A percentile compares a stretch with the other conserved stretches of the same genome.
phyloP scores from a whole-genome alignment of 1,140 invertebrate genomes.

The Rhopalosiphum maidis region DNA sequence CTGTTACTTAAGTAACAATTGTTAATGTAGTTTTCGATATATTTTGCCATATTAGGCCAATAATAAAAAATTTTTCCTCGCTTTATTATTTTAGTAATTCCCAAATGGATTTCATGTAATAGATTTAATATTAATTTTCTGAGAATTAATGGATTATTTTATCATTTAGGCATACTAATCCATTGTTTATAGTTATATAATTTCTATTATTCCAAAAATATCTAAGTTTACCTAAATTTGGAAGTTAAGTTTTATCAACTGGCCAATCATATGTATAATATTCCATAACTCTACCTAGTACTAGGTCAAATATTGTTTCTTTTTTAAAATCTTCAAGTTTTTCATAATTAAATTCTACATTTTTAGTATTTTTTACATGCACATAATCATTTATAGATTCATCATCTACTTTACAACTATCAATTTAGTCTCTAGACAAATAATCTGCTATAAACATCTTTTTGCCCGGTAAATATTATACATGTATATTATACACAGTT shows the following conservation, averaged over 20 bases:
- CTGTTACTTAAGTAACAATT: too few species aligned
- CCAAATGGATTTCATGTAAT: background rate
- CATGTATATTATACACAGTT: background rate
- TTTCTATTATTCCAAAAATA: background rate
- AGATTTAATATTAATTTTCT: background rate
- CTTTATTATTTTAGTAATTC: background rate
- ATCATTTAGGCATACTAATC: background rate
- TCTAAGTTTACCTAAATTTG: background rate
- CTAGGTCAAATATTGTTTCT: background rate
- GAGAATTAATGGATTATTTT: background rate
- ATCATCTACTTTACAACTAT: background rate
- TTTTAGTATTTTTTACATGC: background rate
- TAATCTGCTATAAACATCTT: constrained; percentile 18
- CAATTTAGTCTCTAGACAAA: background rate
- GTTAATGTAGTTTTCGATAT: too few species aligned
- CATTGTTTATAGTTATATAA: background rate
- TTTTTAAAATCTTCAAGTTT: background rate
- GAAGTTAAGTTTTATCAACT: background rate
- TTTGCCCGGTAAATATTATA: constrained; percentile 28
- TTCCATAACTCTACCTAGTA: background rate
- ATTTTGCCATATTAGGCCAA: background rate
- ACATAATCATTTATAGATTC: background rate
- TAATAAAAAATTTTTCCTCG: background rate
- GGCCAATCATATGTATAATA: background rate
- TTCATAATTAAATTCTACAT: background rate